phyloP scores from a whole-genome alignment of 2,113 vertebrate species.

The Diphyllodes magnificus region DNA sequence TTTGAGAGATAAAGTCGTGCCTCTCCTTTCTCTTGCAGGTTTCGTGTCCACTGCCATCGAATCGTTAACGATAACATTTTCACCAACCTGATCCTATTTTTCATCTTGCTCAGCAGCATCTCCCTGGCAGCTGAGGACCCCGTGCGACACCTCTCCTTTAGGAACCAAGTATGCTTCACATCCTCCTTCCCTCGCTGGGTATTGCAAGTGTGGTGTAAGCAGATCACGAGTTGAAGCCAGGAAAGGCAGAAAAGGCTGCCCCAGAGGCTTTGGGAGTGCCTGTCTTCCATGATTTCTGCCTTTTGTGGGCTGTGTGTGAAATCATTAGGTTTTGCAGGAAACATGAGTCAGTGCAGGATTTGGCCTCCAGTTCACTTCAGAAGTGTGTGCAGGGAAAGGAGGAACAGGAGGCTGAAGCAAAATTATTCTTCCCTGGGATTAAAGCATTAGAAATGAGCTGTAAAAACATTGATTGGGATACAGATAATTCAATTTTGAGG shows the following conservation, averaged over 20 bases:
- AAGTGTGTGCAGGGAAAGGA: not conserved
- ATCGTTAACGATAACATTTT: slow-evolving; percentile 98
- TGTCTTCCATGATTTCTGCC: not conserved
- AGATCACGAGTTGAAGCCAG: not conserved
- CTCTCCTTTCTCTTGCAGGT: slow-evolving; percentile 73
- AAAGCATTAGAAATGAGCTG: not conserved
- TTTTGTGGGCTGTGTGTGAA: not conserved
- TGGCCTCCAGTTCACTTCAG: not conserved
- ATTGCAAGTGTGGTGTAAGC: not conserved
- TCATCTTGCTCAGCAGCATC: slow-evolving; percentile 98
- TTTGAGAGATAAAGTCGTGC: not conserved
- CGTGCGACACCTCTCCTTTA: slow-evolving; percentile 87
- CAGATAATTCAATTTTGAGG: not conserved
- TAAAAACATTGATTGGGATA: not conserved
- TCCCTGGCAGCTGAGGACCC: slow-evolving; percentile 97
- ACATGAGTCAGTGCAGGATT: not conserved
- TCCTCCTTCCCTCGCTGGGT: not conserved
- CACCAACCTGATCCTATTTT: slow-evolving; percentile 99
- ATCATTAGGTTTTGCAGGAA: not conserved
- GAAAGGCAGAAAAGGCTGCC: not conserved
- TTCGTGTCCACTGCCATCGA: slow-evolving; percentile 93
- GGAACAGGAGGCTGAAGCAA: not conserved
- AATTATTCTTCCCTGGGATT: not conserved
- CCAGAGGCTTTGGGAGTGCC: not conserved
- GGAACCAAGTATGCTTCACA: slow-evolving; percentile 84